Evolutionary conservation across 2,113 vertebrate genomes (phyloP), one percentile per base, ranked within the genome.

Genomic region (Arvicanthis niloticus): DNA sequence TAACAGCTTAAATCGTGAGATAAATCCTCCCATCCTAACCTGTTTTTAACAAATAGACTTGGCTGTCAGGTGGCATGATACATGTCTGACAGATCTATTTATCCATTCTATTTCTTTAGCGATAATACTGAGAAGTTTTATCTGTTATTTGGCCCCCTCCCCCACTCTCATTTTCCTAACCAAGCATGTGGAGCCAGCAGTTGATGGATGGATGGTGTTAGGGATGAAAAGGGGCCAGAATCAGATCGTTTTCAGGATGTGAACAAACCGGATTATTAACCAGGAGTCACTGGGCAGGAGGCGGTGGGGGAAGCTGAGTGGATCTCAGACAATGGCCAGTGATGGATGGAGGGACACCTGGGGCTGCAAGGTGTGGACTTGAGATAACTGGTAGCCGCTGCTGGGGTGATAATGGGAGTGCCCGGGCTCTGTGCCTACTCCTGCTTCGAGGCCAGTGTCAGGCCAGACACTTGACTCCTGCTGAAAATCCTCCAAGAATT

Each of bases 181-280:
- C 96, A 97, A 91, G 95, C 92, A 26, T 91, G 81, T 93, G 92
- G 67, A 96, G 82, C 29, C 34, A 82, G 45, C 75, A 26, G 58
- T 72, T 98, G 98, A 98, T 98, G 97, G 98, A 99, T 98, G 97
- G 45, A 73, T 95, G 88, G 97, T 75, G 96, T 98, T 98, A 93
- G 86, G 98, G 97, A 98, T 98, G 98, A 98, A 99, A 99, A 95
- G 93, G 86, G 94, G 93, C 97, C 96, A 53, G 97, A 97, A 98
- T 98, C 98, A 98, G 98, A 98, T 98, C 95, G 91, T 98, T 98
- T 98, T 98, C 98, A 97, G 98, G 98, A 97, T 98, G 98, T 91
- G 97, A 98, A 98, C 95, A 98, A 98, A 98, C 98, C 7, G 96
- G 98, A 97, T 98, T 98, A 98, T 98, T 98, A 98, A 98, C 98